Percentiles rank a stretch among this genome's conserved stretches.
Conservation (phyloP, 2,888 invertebrate genomes). For the Eilema caniola region DNA sequence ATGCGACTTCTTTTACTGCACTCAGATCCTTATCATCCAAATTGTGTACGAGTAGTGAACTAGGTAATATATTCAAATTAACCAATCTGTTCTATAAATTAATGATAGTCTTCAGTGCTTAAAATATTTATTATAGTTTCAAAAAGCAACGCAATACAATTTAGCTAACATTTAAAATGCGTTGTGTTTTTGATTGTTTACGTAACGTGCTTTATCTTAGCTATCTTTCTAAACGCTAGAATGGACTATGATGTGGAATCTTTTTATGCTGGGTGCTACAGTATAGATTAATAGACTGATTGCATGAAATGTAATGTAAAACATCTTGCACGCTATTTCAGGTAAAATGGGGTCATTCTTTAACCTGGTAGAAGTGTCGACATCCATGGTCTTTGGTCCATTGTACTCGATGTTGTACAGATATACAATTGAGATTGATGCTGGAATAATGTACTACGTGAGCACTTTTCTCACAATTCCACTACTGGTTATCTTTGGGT, state of each 20-base stretch:
- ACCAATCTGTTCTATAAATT: no score
- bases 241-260: no score
- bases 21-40: slow-evolving; percentile 92
- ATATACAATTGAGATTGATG: slow-evolving; percentile 88
- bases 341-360: slow-evolving; percentile 91
- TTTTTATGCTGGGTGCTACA: no score
- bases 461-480: slow-evolving; percentile 89
- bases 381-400: slow-evolving; percentile 90
- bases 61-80: slow-evolving; percentile 85
- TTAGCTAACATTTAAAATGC: background rate
- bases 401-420: slow-evolving; percentile 90
- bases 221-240: no score
- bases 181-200: no score
- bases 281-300: no score
- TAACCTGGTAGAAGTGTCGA: slow-evolving; percentile 90
- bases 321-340: slow-evolving; percentile 59
- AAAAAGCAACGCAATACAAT: background rate
- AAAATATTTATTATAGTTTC: no score
- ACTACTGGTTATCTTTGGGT: slow-evolving; percentile 89
- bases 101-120: no score
- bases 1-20: slow-evolving; percentile 92
- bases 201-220: background rate
- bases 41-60: slow-evolving; percentile 89
- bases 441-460: slow-evolving; percentile 89
- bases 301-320: no score